These are phyloP conservation scores for Botrylloides violaceus DNA, from an alignment of 23 tunicate genomes.

Conservation along the genomic window DNA sequence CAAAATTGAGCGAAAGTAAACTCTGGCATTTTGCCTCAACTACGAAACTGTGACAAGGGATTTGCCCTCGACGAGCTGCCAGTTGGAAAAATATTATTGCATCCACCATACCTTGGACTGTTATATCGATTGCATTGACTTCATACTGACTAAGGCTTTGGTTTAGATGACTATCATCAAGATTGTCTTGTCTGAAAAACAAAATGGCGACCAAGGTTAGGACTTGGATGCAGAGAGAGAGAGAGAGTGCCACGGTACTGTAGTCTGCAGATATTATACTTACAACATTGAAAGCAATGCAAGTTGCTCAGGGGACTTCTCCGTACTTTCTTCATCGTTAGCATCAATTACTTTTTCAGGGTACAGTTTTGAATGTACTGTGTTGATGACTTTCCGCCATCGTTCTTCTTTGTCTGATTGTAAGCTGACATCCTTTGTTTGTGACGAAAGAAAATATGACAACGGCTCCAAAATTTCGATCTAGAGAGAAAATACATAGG, in stretches of 20 bases:
- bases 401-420: not conserved
- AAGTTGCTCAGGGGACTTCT: not conserved
- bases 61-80: not conserved
- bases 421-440: not conserved
- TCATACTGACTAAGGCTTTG: not conserved
- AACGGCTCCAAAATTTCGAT: not conserved
- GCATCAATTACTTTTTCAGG: not conserved
- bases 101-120: not conserved
- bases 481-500: constrained; percentile 1
- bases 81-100: not conserved
- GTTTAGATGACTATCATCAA: not conserved
- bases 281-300: not conserved
- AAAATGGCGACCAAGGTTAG: too few species aligned
- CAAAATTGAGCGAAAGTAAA: too few species aligned
- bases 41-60: not conserved
- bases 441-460: constrained; percentile 5
- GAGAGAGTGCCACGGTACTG: not conserved
- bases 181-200: not conserved
- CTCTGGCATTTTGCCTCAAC: not conserved
- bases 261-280: not conserved
- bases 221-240: too few species aligned
- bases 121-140: not conserved
- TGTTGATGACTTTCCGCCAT: constrained; percentile 6
- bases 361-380: not conserved
- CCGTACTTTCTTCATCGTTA: not conserved